Evolutionary conservation across 2,113 vertebrate genomes (phyloP), one percentile per base, ranked within the genome.

Genomic region (Gracilinanus agilis): DNA sequence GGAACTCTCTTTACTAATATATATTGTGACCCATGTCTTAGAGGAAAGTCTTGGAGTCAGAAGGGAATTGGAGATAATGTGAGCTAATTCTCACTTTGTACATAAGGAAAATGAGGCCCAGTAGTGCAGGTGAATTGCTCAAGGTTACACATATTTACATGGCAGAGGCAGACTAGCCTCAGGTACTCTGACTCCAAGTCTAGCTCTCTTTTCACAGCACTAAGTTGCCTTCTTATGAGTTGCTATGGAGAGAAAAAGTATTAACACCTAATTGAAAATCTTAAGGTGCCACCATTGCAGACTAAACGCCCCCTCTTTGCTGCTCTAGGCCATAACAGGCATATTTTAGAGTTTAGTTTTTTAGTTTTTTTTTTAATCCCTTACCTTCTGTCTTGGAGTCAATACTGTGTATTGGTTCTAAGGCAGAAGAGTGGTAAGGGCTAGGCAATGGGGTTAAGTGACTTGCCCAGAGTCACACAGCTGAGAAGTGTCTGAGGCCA

Each of bases 211-310:
- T n/a, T n/a, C n/a, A n/a, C n/a, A 16, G 29, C 29, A 67, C 58
- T 67, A 27, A 75, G 19, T 11, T 83, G n/a, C n/a, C n/a, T 83
- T 19, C n/a, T 40, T 16, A 40, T 40, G 7, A 83, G n/a, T 40
- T 83, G 67, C n/a, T 40, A 21, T 0, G 9, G 16, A 7, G n/a
- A 40, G 40, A 83, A 56, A 58, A 40, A 40, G 40, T 13, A 40
- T n/a, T 83, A 83, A 40, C 19, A 83, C 16, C 67, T 83, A 21
- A 40, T 40, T 83, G 34, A n/a, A 83, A 83, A 83, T 83, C n/a
- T 93, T 95, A n/a, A n/a, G 75, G 54, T 96, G 93, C 89, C 89
- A 93, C 6, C 24, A 93, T 0, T 90, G 24, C 95, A 97, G 93
- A 90, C 90, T 9, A 95, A 93, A 94, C 93, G 55, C 8, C 90